Conservation (phyloP, 2,113 vertebrate species). For the Hemicordylus capensis region DNA sequence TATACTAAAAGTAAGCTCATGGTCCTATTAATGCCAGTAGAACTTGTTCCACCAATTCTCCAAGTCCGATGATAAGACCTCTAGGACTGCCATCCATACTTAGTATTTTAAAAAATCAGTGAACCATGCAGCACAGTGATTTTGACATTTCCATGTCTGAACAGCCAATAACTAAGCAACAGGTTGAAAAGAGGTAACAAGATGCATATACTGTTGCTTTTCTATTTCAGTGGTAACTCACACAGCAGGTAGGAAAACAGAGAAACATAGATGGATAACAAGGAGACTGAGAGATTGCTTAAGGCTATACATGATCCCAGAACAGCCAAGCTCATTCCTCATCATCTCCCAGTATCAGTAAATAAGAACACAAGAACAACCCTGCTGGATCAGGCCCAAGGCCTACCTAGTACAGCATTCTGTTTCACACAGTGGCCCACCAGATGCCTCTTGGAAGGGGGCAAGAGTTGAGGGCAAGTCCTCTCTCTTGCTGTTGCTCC, state of each 20-base stretch:
- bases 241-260: background rate
- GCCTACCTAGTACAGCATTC: too few species aligned
- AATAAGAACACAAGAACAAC: too few species aligned
- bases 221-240: slow-evolving; percentile 15
- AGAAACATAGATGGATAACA: background rate
- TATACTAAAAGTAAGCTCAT: too few species aligned
- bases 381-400: too few species aligned
- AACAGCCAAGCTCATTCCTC: slow-evolving; percentile 22
- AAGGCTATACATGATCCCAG: slow-evolving; percentile 7
- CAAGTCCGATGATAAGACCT: background rate
- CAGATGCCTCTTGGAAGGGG: too few species aligned
- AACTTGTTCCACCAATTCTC: background rate
- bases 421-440: too few species aligned
- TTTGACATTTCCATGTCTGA: background rate
- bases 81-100: background rate
- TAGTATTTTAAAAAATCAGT: background rate
- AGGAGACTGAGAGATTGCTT: background rate
- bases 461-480: too few species aligned
- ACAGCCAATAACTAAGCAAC: background rate
- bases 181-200: background rate
- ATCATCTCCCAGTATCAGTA: background rate
- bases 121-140: background rate
- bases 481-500: too few species aligned
- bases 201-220: background rate
- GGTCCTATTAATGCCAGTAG: background rate